Conservation (phyloP, 2,113 vertebrate genomes). For the sheep (Ovis aries) region ARS-UI_Ramb_v3.0 NC_056080.1:97799001-97799500, state of each 20-base stretch:
- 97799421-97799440: background rate
- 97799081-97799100: background rate
- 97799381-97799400: background rate
- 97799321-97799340: background rate
- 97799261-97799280: background rate
- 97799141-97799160: background rate
- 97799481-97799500: background rate
- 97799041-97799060: background rate
- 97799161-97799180: background rate
- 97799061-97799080: background rate
- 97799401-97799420: background rate
- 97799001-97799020: background rate
- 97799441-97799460: background rate
- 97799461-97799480: background rate
- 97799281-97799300: background rate
- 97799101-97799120: background rate
- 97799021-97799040: background rate
- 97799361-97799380: background rate
- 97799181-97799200: background rate
- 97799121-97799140: background rate
- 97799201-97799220: background rate
- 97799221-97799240: background rate
- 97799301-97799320: background rate
- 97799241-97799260: background rate
- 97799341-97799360: background rate